Evolutionary conservation across 2,888 invertebrate genomes (phyloP).

Genomic region (Eristalis arbustorum): DNA sequence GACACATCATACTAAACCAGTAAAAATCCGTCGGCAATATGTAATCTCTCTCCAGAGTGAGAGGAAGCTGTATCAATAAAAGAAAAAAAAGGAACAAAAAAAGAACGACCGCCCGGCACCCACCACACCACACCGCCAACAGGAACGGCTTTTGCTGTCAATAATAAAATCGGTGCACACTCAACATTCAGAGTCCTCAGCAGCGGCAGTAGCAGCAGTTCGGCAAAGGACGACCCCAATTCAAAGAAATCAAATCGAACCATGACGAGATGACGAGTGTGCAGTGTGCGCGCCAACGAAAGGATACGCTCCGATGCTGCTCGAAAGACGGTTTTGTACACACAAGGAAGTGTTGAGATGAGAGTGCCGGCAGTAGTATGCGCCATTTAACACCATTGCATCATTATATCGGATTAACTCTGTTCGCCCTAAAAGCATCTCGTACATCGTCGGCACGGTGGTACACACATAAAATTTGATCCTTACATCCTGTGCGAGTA

Average conservation of each 20-base stretch:
- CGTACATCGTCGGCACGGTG: conserved; percentile 14
- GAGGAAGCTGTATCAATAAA: conserved; percentile 34
- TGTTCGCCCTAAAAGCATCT: conserved; percentile 41
- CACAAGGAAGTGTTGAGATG: conserved; percentile 6
- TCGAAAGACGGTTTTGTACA: conserved; percentile 16
- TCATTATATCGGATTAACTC: conserved; percentile 67
- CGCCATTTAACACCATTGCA: conserved; percentile 66
- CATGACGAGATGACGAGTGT: conserved; percentile 1
- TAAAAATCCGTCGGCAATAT: conserved; percentile 50
- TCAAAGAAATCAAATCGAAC: conserved; percentile 56
- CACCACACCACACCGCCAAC: background rate
- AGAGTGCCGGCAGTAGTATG: conserved; percentile 23
- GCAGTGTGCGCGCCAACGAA: conserved; percentile 15
- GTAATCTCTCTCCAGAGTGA: conserved; percentile 22
- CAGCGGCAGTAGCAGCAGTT: conserved; percentile 21
- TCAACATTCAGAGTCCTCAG: conserved; percentile 15
- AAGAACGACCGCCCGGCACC: background rate
- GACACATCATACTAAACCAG: conserved; percentile 31
- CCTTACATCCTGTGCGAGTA: conserved; percentile 20
- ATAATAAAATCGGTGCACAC: conserved; percentile 46
- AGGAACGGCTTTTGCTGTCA: conserved; percentile 12
- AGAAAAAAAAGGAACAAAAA: background rate
- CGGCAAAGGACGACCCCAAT: conserved; percentile 46
- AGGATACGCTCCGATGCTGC: no score
- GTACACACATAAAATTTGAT: conserved; percentile 47